Evolutionary conservation across 2,113 vertebrate species (phyloP).

Genomic region (Turnix velox): DNA sequence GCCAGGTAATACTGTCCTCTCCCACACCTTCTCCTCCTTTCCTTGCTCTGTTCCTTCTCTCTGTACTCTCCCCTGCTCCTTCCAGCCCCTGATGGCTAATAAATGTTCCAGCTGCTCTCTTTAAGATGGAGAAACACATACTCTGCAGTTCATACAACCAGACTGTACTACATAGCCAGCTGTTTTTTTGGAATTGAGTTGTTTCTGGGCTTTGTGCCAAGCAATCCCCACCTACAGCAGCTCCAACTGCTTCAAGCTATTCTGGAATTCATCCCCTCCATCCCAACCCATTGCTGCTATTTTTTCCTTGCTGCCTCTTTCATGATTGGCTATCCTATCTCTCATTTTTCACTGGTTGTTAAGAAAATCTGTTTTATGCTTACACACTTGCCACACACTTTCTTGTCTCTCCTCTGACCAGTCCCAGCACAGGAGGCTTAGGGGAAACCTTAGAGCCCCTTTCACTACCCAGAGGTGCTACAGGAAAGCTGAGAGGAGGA

Average conservation of each 20-base stretch:
- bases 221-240: background rate
- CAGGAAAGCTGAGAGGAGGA: background rate
- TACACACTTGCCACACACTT: background rate
- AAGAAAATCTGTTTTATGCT: background rate
- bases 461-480: background rate
- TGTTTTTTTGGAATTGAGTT: background rate
- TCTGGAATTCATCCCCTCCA: background rate
- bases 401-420: background rate
- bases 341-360: background rate
- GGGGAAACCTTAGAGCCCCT: background rate
- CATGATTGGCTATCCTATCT: background rate
- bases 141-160: background rate
- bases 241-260: conserved; percentile 5
- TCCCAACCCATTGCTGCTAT: background rate
- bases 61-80: background rate
- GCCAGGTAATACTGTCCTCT: background rate
- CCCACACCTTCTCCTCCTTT: background rate
- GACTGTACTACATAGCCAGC: background rate
- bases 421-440: background rate
- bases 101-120: background rate
- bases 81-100: background rate
- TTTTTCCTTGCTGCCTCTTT: background rate
- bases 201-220: conserved; percentile 9
- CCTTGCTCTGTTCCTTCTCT: background rate
- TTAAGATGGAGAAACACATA: background rate